Conservation (phyloP, 2,797 vertebrate genomes). For the Petrocephalus sullivani region DNA sequence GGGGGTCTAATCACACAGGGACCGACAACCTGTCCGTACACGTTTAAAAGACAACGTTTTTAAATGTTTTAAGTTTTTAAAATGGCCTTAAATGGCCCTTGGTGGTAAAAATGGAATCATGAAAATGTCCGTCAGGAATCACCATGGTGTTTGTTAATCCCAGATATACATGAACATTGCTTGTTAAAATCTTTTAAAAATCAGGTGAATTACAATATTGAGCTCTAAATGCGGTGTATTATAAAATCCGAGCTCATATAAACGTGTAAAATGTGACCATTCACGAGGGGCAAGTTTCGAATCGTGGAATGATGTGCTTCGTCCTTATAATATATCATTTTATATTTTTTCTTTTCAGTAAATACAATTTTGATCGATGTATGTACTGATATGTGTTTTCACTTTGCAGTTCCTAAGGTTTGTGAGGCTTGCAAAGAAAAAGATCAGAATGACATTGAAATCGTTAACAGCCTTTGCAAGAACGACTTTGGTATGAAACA, state of each 20-base stretch:
- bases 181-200: background rate
- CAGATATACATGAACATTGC: background rate
- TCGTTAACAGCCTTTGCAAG: conserved; percentile 92
- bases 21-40: background rate
- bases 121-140: background rate
- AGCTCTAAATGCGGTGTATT: background rate
- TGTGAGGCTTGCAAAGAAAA: conserved; percentile 92
- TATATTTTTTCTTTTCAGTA: background rate
- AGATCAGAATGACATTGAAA: conserved; percentile 90
- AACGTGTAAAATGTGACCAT: background rate
- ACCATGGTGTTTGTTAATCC: background rate
- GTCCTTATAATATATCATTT: background rate
- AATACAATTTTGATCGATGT: background rate
- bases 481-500: conserved; percentile 89
- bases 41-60: background rate
- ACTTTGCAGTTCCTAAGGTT: conserved; percentile 78
- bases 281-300: background rate
- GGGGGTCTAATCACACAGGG: background rate
- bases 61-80: background rate
- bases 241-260: background rate
- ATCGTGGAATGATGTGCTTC: background rate
- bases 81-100: background rate
- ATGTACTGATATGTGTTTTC: background rate
- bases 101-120: background rate
- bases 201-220: background rate